Evolutionary conservation across 2,888 invertebrate genomes (phyloP).

Genomic region (Euzetes globulus): DNA sequence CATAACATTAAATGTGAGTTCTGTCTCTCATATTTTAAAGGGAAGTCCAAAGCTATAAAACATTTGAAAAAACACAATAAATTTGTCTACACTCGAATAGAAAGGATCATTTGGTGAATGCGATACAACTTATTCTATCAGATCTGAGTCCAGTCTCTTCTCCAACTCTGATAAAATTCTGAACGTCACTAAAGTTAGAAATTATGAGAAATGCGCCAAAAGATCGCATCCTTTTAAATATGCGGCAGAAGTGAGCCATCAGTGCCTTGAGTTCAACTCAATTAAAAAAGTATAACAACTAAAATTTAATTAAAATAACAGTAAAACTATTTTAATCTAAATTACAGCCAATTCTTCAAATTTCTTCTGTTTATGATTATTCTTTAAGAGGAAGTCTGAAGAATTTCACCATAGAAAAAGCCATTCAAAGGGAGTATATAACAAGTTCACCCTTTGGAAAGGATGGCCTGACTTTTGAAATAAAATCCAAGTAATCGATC

Average conservation of each 20-base stretch:
- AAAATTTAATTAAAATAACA: not conserved
- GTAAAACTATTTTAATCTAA: not conserved
- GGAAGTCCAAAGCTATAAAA: too few species aligned
- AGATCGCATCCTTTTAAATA: not conserved
- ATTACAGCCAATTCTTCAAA: slow-evolving; percentile 2
- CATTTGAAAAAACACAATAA: not conserved
- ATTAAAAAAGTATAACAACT: not conserved
- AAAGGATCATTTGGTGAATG: slow-evolving; percentile 18
- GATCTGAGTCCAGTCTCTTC: not conserved
- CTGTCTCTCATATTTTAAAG: not conserved
- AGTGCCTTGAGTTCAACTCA: not conserved
- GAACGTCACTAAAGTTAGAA: not conserved
- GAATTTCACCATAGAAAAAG: not conserved
- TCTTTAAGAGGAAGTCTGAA: not conserved
- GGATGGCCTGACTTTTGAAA: slow-evolving; percentile 11
- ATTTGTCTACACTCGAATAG: not conserved
- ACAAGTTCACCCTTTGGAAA: slow-evolving; percentile 1
- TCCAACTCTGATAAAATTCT: not conserved
- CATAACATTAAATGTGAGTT: not conserved
- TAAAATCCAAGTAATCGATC: not conserved
- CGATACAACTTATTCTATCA: not conserved
- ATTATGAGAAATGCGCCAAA: slow-evolving; percentile 4
- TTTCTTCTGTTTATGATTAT: not conserved
- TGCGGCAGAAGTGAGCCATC: not conserved
- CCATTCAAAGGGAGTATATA: not conserved